phyloP scores from a whole-genome alignment of 92 coral and sea anemone genomes.

The Paramuricea clavata region DNA sequence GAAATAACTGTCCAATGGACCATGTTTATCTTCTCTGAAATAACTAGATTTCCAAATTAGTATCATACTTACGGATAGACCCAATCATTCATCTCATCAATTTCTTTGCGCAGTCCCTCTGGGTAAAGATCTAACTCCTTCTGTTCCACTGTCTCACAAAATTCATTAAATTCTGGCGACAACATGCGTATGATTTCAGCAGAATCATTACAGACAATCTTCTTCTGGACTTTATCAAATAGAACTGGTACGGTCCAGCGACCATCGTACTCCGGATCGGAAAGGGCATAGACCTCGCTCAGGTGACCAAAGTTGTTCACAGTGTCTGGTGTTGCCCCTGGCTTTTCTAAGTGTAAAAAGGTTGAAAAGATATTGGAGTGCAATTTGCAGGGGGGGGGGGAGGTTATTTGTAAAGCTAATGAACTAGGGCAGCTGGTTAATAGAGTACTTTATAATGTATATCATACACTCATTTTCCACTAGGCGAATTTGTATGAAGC shows the following conservation, averaged over 20 bases:
- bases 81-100: slow-evolving; percentile 87
- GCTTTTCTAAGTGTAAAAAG: slow-evolving; percentile 62
- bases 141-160: slow-evolving; percentile 86
- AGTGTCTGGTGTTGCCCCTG: slow-evolving; percentile 79
- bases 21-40: too few relatives aligned
- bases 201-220: slow-evolving; percentile 89
- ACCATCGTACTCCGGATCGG: slow-evolving; percentile 75
- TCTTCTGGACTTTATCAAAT: slow-evolving; percentile 82
- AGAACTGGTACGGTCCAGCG: slow-evolving; percentile 78
- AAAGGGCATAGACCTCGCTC: slow-evolving; percentile 76
- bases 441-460: too few relatives aligned
- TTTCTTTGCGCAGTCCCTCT: slow-evolving; percentile 67
- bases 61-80: slow-evolving; percentile 81
- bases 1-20: too few relatives aligned
- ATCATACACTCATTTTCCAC: too few relatives aligned
- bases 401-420: not conserved
- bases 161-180: slow-evolving; percentile 84
- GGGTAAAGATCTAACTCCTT: slow-evolving; percentile 84
- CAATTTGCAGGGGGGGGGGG: not conserved
- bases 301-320: slow-evolving; percentile 78
- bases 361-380: too few relatives aligned
- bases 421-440: too few relatives aligned
- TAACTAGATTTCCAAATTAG: too few relatives aligned
- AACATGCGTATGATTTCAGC: slow-evolving; percentile 92
- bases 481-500: too few relatives aligned